These are phyloP conservation scores for Brachyhypopomus gauderio DNA, from an alignment of 2,113 vertebrate genomes.

Conservation along the genomic window DNA sequence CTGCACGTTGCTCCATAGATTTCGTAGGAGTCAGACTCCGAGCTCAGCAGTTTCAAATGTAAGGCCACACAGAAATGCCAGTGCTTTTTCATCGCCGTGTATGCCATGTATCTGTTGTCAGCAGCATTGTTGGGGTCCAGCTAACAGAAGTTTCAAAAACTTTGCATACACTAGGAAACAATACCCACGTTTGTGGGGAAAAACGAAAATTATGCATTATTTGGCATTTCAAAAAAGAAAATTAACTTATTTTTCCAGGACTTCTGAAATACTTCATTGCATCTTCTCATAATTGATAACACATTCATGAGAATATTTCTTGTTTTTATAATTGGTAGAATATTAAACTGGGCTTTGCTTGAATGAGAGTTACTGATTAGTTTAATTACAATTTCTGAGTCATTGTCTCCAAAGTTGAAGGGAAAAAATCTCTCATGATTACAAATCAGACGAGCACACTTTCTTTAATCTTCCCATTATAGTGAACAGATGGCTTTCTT, in stretches of 20 bases:
- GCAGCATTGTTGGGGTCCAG: background rate
- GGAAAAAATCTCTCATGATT: conserved; percentile 24
- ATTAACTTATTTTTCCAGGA: background rate
- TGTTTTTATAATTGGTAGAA: conserved; percentile 19
- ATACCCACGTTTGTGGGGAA: background rate
- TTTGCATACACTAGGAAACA: background rate
- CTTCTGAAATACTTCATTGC: background rate
- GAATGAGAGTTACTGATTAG: conserved; percentile 35
- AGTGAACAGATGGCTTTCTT: conserved; percentile 24
- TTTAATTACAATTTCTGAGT: conserved; percentile 43
- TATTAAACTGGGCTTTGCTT: conserved; percentile 46
- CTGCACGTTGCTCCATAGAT: conserved; percentile 7
- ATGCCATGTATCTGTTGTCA: background rate
- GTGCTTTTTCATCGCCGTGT: background rate
- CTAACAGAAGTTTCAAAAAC: background rate
- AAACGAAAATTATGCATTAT: background rate
- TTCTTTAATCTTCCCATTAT: conserved; percentile 34
- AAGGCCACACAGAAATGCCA: background rate
- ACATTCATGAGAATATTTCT: conserved; percentile 8
- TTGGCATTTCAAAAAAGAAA: background rate
- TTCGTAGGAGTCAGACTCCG: background rate
- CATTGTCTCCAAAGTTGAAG: conserved; percentile 42
- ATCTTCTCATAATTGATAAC: conserved; percentile 11
- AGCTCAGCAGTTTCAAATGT: background rate
- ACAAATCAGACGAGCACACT: conserved; percentile 10